phyloP scores from a whole-genome alignment of 2,888 invertebrate species.

The Erebia epiphron region DNA sequence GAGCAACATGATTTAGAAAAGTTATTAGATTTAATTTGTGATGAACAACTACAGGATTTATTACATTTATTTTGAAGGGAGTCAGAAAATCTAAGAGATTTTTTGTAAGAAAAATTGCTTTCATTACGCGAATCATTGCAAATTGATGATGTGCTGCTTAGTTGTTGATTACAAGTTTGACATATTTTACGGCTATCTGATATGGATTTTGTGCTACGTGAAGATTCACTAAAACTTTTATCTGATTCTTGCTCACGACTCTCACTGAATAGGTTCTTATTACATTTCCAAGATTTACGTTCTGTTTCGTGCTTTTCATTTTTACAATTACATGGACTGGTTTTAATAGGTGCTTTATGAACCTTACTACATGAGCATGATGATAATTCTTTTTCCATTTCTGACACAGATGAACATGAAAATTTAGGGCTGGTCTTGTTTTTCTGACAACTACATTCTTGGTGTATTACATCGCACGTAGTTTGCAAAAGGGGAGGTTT shows the following conservation, averaged over 20 bases:
- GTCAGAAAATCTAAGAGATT: conserved; percentile 1
- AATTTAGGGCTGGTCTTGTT: neutral
- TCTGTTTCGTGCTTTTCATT: neutral
- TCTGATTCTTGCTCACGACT: neutral
- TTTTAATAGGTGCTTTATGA: too few relatives aligned
- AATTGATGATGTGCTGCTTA: neutral
- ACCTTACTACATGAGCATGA: conserved; percentile 17
- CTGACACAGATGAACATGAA: too few relatives aligned
- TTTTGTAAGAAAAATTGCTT: neutral
- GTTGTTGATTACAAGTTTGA: neutral
- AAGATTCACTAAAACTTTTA: conserved; percentile 8
- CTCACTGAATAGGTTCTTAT: neutral
- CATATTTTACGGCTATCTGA: neutral
- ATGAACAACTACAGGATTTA: conserved; percentile 14
- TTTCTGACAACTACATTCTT: neutral
- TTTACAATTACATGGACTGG: neutral
- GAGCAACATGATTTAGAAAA: conserved; percentile 18
- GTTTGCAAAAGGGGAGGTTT: neutral
- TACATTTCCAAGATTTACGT: conserved; percentile 10
- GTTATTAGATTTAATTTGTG: conserved; percentile 14
- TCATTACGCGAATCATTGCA: neutral
- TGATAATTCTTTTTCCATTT: neutral
- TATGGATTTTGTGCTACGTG: neutral
- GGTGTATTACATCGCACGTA: neutral
- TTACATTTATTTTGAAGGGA: neutral